Evolutionary conservation across 2,888 invertebrate species (phyloP), one percentile per base, ranked within the genome.

Genomic region (Watsonalla binaria): DNA sequence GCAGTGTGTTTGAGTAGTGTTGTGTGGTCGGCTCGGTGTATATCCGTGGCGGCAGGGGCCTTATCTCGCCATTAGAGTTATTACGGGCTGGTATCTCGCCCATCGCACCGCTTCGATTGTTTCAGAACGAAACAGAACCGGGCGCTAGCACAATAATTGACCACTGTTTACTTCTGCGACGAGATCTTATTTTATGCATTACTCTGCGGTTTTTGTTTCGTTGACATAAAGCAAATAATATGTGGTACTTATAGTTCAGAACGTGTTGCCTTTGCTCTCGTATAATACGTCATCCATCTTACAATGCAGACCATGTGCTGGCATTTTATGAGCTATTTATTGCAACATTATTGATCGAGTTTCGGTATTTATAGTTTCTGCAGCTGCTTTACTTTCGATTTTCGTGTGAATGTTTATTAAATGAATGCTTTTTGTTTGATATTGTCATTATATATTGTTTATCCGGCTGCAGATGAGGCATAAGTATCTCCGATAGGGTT

Each of bases 31-130:
- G 78, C 78, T 72, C 76, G 72, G 70, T 72, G 65, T 42, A 77
- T 79, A 82, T 80, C 79, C 74, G 69, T 72, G 68, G 80, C 84
- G 73, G 79, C 76, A 86, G 85, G 81, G 80, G 80, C 74, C 86
- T 89, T 90, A 89, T 89, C 90, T 88, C 80, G 82, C 86, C 86
- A 88, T 89, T 90, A 88, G 88, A 90, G 88, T 89, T 89, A 90
- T 90, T 90, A 89, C 81, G 72, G 86, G 73, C 80, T 72, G 78
- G 84, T 90, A 90, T 90, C 88, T 87, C 82, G 82, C 77, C 79
- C 84, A 88, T 90, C 88, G 86, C 86, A 85, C 85, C 87, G 87
- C 86, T 84, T 86, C 90, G 88, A 89, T 89, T 90, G 90, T 90
- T 89, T 85, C 87, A 78, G 84, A 86, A 82, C 81, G 80, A 82